Percentiles rank a stretch among this genome's conserved stretches.
Evolutionary conservation across 1,140 invertebrate genomes (phyloP).

Genomic region (Pachypeltis micranthus): DNA sequence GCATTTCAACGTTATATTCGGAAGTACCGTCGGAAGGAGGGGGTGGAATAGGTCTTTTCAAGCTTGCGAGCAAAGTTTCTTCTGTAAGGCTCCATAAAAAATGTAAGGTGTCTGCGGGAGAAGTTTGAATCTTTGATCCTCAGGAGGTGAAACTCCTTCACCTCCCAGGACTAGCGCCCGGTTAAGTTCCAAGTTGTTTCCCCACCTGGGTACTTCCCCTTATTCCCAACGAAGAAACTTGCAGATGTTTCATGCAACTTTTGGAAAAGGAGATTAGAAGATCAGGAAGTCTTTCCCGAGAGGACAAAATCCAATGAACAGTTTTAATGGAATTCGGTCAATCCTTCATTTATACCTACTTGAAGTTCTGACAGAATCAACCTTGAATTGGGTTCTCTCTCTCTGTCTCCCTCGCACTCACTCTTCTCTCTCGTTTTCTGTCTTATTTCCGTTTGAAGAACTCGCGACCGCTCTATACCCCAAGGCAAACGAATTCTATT

Average conservation of each 20-base stretch:
- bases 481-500: background rate
- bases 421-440: no score
- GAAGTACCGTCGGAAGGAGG: no score
- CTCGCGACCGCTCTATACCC: no score
- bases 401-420: no score
- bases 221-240: background rate
- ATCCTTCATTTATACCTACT: constrained; percentile 3
- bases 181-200: constrained; percentile 5
- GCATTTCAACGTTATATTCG: no score
- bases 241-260: constrained; percentile 7
- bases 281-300: constrained; percentile 3
- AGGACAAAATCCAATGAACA: constrained; percentile 7
- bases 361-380: background rate
- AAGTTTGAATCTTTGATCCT: constrained; percentile 8
- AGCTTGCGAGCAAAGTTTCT: no score
- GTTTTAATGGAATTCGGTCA: constrained; percentile 9
- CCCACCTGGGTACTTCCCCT: background rate
- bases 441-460: background rate
- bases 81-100: background rate
- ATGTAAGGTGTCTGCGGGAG: background rate
- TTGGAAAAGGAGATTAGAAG: constrained; percentile 4
- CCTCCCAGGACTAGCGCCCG: background rate
- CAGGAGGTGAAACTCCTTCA: background rate
- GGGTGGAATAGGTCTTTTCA: no score
- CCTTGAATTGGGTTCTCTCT: constrained; percentile 1